Percentiles rank a stretch among this genome's conserved stretches.
phyloP scores from a whole-genome alignment of 2,888 invertebrate species.

The Netelia melanura region DNA sequence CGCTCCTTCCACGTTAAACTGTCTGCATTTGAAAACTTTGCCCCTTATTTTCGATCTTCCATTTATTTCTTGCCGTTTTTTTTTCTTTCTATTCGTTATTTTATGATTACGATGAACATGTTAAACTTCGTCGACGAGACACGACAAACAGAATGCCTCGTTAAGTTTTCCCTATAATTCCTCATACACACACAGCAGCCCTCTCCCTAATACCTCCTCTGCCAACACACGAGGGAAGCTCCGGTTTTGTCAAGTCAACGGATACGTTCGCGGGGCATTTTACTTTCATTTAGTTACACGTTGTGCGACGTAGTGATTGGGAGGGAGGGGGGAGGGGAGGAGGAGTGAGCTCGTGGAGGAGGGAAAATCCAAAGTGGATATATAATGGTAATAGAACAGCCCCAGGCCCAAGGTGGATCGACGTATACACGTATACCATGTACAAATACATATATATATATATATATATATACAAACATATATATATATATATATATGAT shows the following conservation, averaged over 20 bases:
- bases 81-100: background rate
- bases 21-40: no score
- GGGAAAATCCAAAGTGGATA: constrained; percentile 50
- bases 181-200: constrained; percentile 33
- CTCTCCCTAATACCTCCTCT: constrained; percentile 36
- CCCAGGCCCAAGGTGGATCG: constrained; percentile 54
- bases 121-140: constrained; percentile 6
- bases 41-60: no score
- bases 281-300: constrained; percentile 67
- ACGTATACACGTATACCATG: constrained; percentile 14
- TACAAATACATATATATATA: constrained; percentile 19
- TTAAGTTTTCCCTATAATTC: constrained; percentile 15
- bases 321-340: background rate
- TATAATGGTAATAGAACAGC: constrained; percentile 53
- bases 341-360: constrained; percentile 41
- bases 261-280: constrained; percentile 65
- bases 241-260: constrained; percentile 67
- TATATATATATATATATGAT: constrained; percentile 52
- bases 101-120: background rate
- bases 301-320: background rate
- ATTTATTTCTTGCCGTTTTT: no score
- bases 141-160: constrained; percentile 21
- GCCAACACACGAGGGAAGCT: constrained; percentile 35
- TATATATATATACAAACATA: constrained; percentile 14
- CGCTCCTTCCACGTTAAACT: no score